Evolutionary conservation across 2,113 vertebrate genomes (phyloP).

Genomic region (Monarcha castaneiventris): DNA sequence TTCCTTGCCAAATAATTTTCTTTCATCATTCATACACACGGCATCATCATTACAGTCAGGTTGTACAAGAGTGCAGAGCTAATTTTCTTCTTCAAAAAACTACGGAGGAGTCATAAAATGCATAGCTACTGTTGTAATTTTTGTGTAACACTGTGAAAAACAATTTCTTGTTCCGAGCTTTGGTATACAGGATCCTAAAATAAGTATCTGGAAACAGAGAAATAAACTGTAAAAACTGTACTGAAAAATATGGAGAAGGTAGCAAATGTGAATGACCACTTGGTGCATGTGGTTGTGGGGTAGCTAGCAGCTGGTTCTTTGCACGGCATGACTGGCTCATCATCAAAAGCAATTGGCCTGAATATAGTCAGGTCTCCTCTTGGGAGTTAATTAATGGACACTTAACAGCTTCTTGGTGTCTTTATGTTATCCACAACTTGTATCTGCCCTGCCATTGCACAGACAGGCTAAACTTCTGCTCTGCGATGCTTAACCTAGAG

Average conservation of each 20-base stretch:
- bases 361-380: neutral
- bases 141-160: neutral
- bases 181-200: neutral
- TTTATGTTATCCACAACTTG: neutral
- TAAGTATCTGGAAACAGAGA: neutral
- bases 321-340: neutral
- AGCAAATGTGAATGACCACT: neutral
- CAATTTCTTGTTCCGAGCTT: neutral
- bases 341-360: neutral
- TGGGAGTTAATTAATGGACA: neutral
- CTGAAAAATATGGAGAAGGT: neutral
- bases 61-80: neutral
- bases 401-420: neutral
- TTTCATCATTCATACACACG: neutral
- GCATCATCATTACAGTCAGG: neutral
- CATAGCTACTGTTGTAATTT: neutral
- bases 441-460: neutral
- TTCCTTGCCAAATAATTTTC: constrained; percentile 4
- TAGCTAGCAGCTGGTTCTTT: rapidly evolving
- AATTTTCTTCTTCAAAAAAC: neutral
- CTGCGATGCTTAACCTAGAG: neutral
- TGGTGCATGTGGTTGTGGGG: rapidly evolving
- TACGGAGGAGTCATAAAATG: neutral
- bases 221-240: neutral
- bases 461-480: neutral